A percentile compares a stretch with the other conserved stretches of the same genome.
These are phyloP conservation scores for Campoplex nolae DNA, from an alignment of 2,888 invertebrate species.

Conservation along the genomic window DNA sequence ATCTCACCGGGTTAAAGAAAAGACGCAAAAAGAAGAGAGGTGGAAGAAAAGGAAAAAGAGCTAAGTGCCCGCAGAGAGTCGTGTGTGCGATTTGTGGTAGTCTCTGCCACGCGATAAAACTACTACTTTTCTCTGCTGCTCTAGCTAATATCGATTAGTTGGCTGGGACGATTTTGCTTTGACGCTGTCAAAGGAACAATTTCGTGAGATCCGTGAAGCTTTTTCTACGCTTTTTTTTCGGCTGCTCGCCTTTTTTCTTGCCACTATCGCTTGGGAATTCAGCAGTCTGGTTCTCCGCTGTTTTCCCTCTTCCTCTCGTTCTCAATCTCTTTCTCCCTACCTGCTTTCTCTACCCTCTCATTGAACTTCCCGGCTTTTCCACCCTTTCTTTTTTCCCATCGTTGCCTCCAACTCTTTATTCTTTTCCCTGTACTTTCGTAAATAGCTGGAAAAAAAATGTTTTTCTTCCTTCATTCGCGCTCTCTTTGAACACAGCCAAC, in stretches of 20 bases:
- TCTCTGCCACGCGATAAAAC: constrained; percentile 47
- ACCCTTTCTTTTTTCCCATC: constrained; percentile 24
- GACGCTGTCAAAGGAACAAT: constrained; percentile 63
- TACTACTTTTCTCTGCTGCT: constrained; percentile 49
- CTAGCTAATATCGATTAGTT: constrained; percentile 65
- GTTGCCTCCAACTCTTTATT: constrained; percentile 14
- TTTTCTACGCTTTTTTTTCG: constrained; percentile 33
- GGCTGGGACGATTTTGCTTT: constrained; percentile 43
- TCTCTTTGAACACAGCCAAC: constrained; percentile 43
- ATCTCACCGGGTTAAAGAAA: constrained; percentile 9
- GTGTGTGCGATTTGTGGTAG: constrained; percentile 59
- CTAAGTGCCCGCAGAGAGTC: constrained; percentile 50
- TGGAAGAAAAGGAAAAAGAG: constrained; percentile 1
- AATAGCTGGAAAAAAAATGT: constrained; percentile 55
- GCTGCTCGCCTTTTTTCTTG: constrained; percentile 18
- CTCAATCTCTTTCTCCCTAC: constrained; percentile 5
- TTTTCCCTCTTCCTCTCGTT: constrained; percentile 25
- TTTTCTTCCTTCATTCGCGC: constrained; percentile 45
- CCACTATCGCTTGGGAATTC: constrained; percentile 43
- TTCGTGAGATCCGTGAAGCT: constrained; percentile 49
- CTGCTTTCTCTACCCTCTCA: constrained; percentile 30
- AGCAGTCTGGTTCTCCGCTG: constrained; percentile 16
- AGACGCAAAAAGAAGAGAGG: constrained; percentile 1
- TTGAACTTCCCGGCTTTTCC: constrained; percentile 42
- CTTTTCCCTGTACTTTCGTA: constrained; percentile 48